Evolutionary conservation across 2,888 invertebrate species (phyloP), one percentile per base, ranked within the genome.

Genomic region (Holacanthella duospinosa): DNA sequence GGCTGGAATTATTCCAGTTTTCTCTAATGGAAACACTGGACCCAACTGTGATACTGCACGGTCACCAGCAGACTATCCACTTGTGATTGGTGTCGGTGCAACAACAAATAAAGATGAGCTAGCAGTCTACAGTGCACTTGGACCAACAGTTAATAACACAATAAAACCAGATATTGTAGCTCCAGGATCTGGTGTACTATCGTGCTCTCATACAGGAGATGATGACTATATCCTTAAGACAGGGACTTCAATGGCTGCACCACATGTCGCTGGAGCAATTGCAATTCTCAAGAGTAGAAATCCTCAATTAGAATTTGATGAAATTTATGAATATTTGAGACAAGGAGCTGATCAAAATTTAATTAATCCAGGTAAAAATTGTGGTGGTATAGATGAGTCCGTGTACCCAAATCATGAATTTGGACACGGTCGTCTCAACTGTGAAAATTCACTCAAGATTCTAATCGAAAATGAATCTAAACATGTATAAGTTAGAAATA

Each of bases 141-240:
- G 63, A 1, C 63, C 63, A 9, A n/a, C 43, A 21, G 3, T 4
- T 1, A 16, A 58, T 19, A 6, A 24, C 2, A 4, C 29, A 29
- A 56, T 60, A 16, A 67, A 67, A 56, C 67, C 67, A 1, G 62
- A 65, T 29, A 4, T 67, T 1, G 60, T 56, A 21, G 67, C 64
- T 9, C 67, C 67, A 19, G 67, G 67, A 1, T 48, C 55, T 1
- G 55, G 59, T 27, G 57, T 67, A 25, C 12, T 36, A 0, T 67
- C 67, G 2, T 60, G 64, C 1, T 43, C 25, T 6, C n/a, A 61
- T 16, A 48, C 43, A 1, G 59, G 44, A 9, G 64, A 67, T 27
- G 54, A 54, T 28, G 54, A 29, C 0, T 59, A 63, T 21, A 54
- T 21, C 1, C n/a, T 54, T 29, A 55, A 61, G 55, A 54, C 43